Evolutionary conservation across 2,113 vertebrate genomes (phyloP).

Genomic region (Pipra filicauda): DNA sequence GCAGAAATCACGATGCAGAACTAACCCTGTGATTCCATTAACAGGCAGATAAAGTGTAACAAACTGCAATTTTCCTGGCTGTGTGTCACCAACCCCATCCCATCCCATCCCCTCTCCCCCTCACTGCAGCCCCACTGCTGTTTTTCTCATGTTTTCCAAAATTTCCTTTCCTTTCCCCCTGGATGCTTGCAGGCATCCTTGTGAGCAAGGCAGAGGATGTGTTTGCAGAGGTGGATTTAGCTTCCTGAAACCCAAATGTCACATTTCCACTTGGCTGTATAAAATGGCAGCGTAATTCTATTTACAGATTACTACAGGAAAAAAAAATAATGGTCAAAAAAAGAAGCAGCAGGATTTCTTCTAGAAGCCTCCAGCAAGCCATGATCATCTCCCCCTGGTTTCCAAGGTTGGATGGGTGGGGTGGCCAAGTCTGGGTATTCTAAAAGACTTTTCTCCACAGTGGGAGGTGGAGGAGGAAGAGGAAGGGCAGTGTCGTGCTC

Average conservation of each 20-base stretch:
- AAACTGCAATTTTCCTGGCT: neutral
- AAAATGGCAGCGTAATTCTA: neutral
- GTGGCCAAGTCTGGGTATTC: neutral
- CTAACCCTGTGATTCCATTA: accelerated
- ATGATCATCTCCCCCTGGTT: neutral
- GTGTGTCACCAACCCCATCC: neutral
- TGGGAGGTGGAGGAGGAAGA: neutral
- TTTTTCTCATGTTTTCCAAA: neutral
- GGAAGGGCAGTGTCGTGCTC: neutral
- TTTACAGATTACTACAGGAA: neutral
- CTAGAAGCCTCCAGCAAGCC: neutral
- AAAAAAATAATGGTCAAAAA: neutral
- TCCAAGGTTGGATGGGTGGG: neutral
- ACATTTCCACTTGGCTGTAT: neutral
- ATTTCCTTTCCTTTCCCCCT: neutral
- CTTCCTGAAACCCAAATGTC: conserved; percentile 25
- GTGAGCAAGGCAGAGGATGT: neutral
- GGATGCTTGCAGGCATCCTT: neutral
- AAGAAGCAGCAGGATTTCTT: neutral
- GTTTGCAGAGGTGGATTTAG: conserved; percentile 4
- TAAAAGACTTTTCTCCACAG: accelerated
- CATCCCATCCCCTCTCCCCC: neutral
- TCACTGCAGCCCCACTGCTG: neutral
- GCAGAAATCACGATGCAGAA: neutral
- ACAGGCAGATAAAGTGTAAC: neutral